Conservation (phyloP, 2,113 vertebrate species). For the Maccullochella peelii region DNA sequence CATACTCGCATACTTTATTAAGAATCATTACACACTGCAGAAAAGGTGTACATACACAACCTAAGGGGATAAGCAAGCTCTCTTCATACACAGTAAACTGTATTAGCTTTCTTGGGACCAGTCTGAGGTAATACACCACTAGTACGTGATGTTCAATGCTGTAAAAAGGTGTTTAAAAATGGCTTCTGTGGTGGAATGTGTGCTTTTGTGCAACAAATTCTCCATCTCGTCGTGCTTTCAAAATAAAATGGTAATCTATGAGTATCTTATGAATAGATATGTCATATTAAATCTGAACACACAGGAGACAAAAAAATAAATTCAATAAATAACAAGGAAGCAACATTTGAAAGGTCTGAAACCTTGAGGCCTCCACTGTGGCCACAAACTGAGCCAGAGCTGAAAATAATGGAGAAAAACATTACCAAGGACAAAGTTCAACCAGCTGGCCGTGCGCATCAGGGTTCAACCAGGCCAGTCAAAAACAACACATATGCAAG, state of each 20-base stretch:
- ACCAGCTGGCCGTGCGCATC: constrained; percentile 23
- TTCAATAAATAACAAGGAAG: constrained; percentile 37
- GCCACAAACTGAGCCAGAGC: not conserved
- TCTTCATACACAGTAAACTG: constrained; percentile 9
- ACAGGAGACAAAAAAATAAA: constrained; percentile 27
- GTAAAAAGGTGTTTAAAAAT: not conserved
- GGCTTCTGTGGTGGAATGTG: not conserved
- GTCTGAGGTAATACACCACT: not conserved
- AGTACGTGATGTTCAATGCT: not conserved
- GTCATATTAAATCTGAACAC: constrained; percentile 7
- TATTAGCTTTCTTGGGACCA: constrained; percentile 14
- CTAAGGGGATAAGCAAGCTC: not conserved
- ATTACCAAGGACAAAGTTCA: constrained; percentile 48
- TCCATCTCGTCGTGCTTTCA: not conserved
- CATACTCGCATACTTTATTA: constrained; percentile 8
- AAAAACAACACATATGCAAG: not conserved
- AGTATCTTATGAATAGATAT: not conserved
- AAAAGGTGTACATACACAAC: not conserved
- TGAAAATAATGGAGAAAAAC: constrained; percentile 30
- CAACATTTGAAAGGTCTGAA: constrained; percentile 30
- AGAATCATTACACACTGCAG: constrained; percentile 13
- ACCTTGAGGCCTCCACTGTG: not conserved
- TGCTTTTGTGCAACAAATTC: not conserved
- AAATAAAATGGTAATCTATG: not conserved
- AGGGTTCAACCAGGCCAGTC: constrained; percentile 14